Base-by-base conservation (phyloP, 2,888 invertebrate species). In the Alentia gelatinosa region DNA sequence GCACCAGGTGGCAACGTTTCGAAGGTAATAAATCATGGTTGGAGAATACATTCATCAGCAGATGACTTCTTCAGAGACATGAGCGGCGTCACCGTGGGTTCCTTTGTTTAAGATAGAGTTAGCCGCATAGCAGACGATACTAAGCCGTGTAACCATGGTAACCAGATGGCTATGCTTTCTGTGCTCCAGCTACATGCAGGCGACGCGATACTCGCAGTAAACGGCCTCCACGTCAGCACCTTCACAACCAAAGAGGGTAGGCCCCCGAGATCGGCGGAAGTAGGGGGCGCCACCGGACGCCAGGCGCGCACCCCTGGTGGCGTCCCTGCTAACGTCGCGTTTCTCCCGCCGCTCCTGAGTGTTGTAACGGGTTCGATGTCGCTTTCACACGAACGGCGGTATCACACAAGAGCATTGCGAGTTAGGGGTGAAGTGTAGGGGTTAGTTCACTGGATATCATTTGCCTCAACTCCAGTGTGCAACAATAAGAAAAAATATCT, bases 221-320 rank as follows among this genome's bases (percentile, higher is more conserved):
- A 91, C 90, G 90, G 68, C 86, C 40, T 35, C 23, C 37, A 35
- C 15, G 91, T 91, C 40, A 37, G 47, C 86, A 79, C 50, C 86
- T 84, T 84, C 74, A 90, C 91, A 40, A 91, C 91, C 68, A 90
- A 84, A 40, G 91, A 91, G 91, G 91, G 91, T 91, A 91, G 74
- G 91, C 30, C 35, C 15, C 50, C 30, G n/a, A 7, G 1, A 26
- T 23, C 37, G 47, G 26, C 86, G 47, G 86, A 86, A 12, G 26
- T 47, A 26, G 42, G 84, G 39, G 86, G 86, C 47, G 86, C 47
- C 86, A 84, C 84, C 84, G 9, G 42, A 5, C 19, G 26, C 86
- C 15, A 30, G 47, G 47, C 30, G 47, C 74, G 39, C 83, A 39
- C 83, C 5, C n/a, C 23, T 1, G n/a, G 26, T 30, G 74, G 74